A percentile compares a stretch with the other conserved stretches of the same genome.
Conservation (phyloP, 1,140 invertebrate species). For the Megalonaias nervosa region DNA sequence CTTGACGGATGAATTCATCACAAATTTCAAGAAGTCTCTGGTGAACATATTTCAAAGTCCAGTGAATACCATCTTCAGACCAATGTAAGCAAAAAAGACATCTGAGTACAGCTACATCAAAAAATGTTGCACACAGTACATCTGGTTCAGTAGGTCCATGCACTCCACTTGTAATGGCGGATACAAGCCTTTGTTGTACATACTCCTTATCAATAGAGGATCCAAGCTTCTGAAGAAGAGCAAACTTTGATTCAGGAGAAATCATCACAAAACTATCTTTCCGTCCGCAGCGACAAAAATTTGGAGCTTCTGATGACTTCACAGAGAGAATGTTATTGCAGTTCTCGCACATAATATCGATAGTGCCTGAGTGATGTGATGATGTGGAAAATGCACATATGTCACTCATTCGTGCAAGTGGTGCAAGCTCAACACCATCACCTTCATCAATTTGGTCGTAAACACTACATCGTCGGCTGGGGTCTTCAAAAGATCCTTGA, state of each 20-base stretch:
- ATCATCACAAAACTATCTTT: constrained; percentile 58
- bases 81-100: constrained; percentile 98
- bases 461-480: constrained; percentile 25
- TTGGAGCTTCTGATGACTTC: constrained; percentile 39
- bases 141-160: constrained; percentile 58
- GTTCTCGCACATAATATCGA: constrained; percentile 66
- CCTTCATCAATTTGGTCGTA: constrained; percentile 19
- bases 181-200: constrained; percentile 63
- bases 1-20: constrained; percentile 81
- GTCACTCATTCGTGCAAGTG: constrained; percentile 68
- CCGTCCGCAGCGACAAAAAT: constrained; percentile 59
- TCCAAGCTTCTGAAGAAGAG: constrained; percentile 51
- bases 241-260: constrained; percentile 50
- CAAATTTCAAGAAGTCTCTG: constrained; percentile 71
- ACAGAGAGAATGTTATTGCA: constrained; percentile 65
- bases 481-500: constrained; percentile 47
- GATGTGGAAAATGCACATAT: constrained; percentile 63
- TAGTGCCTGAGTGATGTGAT: constrained; percentile 56
- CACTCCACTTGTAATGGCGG: constrained; percentile 57
- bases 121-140: constrained; percentile 81
- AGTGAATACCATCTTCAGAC: constrained; percentile 98
- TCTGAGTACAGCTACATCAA: constrained; percentile 95
- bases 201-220: constrained; percentile 63
- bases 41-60: constrained; percentile 89
- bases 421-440: constrained; percentile 55